Evolutionary conservation across 2,888 invertebrate genomes (phyloP), one percentile per base, ranked within the genome.

Genomic region (Pyrocoelia pectoralis): DNA sequence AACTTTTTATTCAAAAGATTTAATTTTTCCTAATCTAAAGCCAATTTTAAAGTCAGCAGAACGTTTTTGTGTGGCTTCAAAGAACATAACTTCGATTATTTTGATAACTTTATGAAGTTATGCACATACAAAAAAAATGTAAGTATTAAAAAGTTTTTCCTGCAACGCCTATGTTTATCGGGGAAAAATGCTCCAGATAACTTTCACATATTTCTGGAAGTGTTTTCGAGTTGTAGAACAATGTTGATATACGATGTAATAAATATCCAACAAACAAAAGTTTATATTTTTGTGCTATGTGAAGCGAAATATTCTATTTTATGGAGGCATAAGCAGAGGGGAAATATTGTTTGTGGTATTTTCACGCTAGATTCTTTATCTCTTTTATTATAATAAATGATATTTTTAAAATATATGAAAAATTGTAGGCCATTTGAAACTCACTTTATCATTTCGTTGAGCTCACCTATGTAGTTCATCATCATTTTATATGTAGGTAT

Each of bases 301-400:
- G 46, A 46, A 46, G 46, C 46, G 46, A 46, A 46, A 46, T 46
- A 46, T 46, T 46, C 46, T 46, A 46, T 46, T 46, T 46, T 46
- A 46, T 46, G 17, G 46, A 46, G 46, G 46, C 46, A 46, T 46
- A 46, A 46, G 46, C 46, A 46, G 18, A 46, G 46, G 46, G 46
- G 17, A 46, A 18, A 46, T 46, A 46, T 46, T 46, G 17, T 46
- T 46, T 46, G 46, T 46, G 46, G 46, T 46, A 18, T 46, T 46
- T 46, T 46, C 17, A 46, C 46, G 46, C 46, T 46, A 46, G 46
- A 46, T 46, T 17, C 46, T 17, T 46, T 46, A 5, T 18, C 9
- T 17, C 10, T 46, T 17, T 46, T 46, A 17, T 46, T 17, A 17
- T 46, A 46, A 17, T 8, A 43, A 46, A 15, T 3, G 15, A n/a